Evolutionary conservation across 2,797 vertebrate genomes (phyloP), one percentile per base, ranked within the genome.

Genomic region (Lophotriccus pileatus): DNA sequence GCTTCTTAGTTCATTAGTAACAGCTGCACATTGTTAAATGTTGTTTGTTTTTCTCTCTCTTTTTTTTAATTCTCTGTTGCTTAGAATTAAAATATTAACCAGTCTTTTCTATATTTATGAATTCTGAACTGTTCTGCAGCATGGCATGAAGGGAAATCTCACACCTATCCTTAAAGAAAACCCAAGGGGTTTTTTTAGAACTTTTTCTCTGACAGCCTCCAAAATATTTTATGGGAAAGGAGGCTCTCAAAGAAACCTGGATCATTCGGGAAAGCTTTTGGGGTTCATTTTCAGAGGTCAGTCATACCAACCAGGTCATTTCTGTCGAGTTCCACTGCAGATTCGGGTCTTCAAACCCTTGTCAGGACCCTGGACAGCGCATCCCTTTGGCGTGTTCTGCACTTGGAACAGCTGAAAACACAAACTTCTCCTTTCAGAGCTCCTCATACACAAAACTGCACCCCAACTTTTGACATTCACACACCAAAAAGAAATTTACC

Each of bases 341-440:
- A n/a, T n/a, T 3, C 1, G 11, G 47, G 27, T 1, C 0, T 4
- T 2, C 5, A 9, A 2, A 0, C 1, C 1, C 6, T 1, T 3
- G 15, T 21, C 70, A 74, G 78, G 4, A 77, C 90, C 74, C 37
- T 27, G 81, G 88, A 86, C 81, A 93, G 78, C 10, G 60, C 28
- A 9, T 0, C 7, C 2, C 6, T 1, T 1, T 3, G 4, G 3
- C 4, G 6, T 3, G 2, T 3, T 16, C 21, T 0, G 1, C 19
- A 0, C 24, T 44, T 58, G 8, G 6, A 15, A 8, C 49, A 46
- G 2, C 25, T 27, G 25, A 34, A 49, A 70, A 12, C 16, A 24
- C 5, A 3, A 67, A n/a, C 17, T 7, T 18, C 28, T 15, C 68
- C 14, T 72, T 59, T 44, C 52, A 52, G 21, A 75, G 36, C 9